phyloP scores from a whole-genome alignment of 2,888 invertebrate species.

The Aleiodes alternator region DNA sequence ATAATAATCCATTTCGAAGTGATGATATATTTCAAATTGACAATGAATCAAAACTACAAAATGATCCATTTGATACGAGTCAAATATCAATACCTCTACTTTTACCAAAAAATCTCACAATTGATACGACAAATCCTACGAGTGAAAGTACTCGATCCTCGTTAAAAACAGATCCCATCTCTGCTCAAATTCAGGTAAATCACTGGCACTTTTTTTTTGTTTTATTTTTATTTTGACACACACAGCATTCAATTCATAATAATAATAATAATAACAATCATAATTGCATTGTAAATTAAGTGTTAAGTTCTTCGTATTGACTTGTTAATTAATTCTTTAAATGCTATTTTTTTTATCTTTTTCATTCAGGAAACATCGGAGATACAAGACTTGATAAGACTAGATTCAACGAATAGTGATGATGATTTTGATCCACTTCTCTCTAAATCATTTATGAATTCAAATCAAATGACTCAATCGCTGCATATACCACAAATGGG shows the following conservation, averaged over 20 bases:
- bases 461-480: constrained; percentile 74
- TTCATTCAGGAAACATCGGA: constrained; percentile 63
- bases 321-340: not conserved
- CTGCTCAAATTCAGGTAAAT: constrained; percentile 70
- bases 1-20: constrained; percentile 19
- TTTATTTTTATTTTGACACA: constrained; percentile 47
- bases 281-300: not conserved
- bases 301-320: constrained; percentile 12
- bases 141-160: constrained; percentile 52
- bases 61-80: constrained; percentile 71
- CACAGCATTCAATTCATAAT: constrained; percentile 41
- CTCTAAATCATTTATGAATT: constrained; percentile 72
- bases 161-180: constrained; percentile 66
- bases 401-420: constrained; percentile 81
- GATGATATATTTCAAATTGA: constrained; percentile 39
- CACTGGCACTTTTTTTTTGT: constrained; percentile 49
- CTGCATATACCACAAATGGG: constrained; percentile 69
- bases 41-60: constrained; percentile 44
- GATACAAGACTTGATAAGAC: constrained; percentile 80
- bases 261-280: not conserved
- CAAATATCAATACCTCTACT: constrained; percentile 60
- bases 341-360: constrained; percentile 12
- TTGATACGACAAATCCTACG: constrained; percentile 56
- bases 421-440: constrained; percentile 84
- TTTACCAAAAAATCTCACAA: constrained; percentile 43